Percentiles rank a stretch among this genome's conserved stretches.
Evolutionary conservation across 2,888 invertebrate species (phyloP).

Genomic region (Amphiduros pacificus): DNA sequence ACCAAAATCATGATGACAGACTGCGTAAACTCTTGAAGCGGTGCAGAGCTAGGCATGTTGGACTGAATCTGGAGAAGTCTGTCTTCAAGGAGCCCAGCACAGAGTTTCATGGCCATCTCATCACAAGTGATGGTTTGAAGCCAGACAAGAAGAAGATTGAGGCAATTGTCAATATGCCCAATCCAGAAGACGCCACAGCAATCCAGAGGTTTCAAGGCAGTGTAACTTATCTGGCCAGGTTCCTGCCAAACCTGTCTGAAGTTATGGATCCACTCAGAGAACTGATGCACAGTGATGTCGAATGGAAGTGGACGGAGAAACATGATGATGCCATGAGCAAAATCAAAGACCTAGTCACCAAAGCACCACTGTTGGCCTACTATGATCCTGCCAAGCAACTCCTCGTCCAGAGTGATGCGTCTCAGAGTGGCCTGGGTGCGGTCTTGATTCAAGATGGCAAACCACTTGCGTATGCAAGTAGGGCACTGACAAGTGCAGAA

Average conservation of each 20-base stretch:
- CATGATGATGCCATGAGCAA: conserved; percentile 23
- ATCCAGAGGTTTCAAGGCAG: conserved; percentile 26
- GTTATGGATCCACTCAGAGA: conserved; percentile 16
- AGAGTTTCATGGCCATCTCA: neutral
- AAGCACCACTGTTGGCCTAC: conserved; percentile 13
- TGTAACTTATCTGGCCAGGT: conserved; percentile 25
- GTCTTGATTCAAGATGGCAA: conserved; percentile 11
- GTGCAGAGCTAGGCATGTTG: neutral
- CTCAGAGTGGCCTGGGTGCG: conserved; percentile 12
- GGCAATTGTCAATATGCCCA: conserved; percentile 31
- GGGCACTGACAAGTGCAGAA: conserved; percentile 15
- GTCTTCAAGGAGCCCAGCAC: conserved; percentile 6
- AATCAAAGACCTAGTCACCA: conserved; percentile 1
- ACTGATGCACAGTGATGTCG: conserved; percentile 21
- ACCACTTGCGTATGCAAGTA: conserved; percentile 16
- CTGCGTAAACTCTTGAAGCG: neutral
- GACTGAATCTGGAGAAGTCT: conserved; percentile 10
- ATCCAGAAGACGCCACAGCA: conserved; percentile 30
- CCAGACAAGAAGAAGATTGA: conserved; percentile 28
- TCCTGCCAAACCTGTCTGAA: conserved; percentile 22
- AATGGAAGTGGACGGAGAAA: conserved; percentile 22
- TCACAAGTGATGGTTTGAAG: conserved; percentile 14
- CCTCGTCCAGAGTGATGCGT: conserved; percentile 17
- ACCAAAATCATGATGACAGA: conserved; percentile 1
- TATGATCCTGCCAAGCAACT: conserved; percentile 15